Evolutionary conservation across 2,113 vertebrate species (phyloP).

Genomic region (Prionailurus viverrinus): DNA sequence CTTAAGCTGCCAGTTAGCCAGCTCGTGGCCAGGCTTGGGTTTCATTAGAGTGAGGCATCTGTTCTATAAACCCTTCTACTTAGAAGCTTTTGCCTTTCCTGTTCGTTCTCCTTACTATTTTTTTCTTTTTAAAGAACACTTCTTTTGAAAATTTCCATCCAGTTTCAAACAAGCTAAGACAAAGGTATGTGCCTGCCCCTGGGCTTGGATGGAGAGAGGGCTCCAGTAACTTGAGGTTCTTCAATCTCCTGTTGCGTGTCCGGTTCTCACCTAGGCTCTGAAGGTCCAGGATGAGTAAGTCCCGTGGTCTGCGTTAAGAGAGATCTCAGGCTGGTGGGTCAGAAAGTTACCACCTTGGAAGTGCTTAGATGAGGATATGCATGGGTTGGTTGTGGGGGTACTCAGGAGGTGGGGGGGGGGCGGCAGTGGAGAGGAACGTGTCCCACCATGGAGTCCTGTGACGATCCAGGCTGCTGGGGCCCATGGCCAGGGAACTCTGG

Average conservation of each 20-base stretch:
- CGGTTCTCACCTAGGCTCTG: not conserved
- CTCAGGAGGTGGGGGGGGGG: not conserved
- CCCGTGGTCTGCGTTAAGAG: not conserved
- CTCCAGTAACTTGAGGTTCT: not conserved
- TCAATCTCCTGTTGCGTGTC: not conserved
- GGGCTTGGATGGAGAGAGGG: not conserved
- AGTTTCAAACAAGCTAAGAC: not conserved
- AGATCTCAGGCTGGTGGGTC: not conserved
- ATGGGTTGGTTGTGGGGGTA: not conserved
- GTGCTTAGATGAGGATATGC: not conserved
- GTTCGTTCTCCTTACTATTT: not conserved
- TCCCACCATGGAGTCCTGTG: not conserved
- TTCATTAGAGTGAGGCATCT: constrained; percentile 47
- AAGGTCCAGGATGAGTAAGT: not conserved
- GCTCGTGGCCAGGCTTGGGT: not conserved
- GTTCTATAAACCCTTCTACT: constrained; percentile 48
- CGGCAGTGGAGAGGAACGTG: fast-evolving
- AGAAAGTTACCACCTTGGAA: not conserved
- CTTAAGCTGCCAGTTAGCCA: constrained; percentile 10
- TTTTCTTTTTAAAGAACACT: constrained; percentile 39
- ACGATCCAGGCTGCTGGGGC: not conserved
- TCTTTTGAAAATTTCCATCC: constrained; percentile 66
- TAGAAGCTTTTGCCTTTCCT: constrained; percentile 10
- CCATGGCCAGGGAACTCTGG: too few relatives aligned
- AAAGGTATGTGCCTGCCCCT: not conserved